A percentile compares a stretch with the other conserved stretches of the same genome.
Evolutionary conservation across 2,797 vertebrate species (phyloP).

Genomic region (Falco peregrinus): DNA sequence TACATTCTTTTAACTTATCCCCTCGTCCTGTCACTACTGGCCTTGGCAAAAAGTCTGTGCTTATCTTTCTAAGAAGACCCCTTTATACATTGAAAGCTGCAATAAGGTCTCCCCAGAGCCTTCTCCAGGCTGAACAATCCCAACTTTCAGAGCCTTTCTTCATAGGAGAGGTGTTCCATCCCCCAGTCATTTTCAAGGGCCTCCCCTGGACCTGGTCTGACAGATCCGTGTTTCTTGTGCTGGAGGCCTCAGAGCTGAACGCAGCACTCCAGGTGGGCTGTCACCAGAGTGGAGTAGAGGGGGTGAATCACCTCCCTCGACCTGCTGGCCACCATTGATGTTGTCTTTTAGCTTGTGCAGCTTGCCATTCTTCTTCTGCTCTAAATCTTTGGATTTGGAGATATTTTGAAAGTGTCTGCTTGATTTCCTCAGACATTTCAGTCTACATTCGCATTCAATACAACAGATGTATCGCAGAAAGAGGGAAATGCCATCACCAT

Average conservation of each 20-base stretch:
- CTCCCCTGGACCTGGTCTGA: not conserved
- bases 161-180: not conserved
- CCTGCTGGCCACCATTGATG: not conserved
- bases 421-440: not conserved
- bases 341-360: not conserved
- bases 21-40: not conserved
- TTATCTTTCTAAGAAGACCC: not conserved
- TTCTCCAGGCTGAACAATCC: not conserved
- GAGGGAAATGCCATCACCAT: not conserved
- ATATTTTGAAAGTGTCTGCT: not conserved
- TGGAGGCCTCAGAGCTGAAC: not conserved
- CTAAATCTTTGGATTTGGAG: not conserved
- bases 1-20: not conserved
- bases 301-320: accelerated
- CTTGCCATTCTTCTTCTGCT: not conserved
- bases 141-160: not conserved
- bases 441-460: not conserved
- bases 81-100: not conserved
- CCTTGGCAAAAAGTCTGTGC: not conserved
- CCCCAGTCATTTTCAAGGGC: not conserved
- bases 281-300: not conserved
- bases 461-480: not conserved
- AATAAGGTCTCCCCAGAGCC: not conserved
- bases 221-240: not conserved
- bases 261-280: accelerated